Evolutionary conservation across 1,140 invertebrate species (phyloP), one percentile per base, ranked within the genome.

Genomic region (Portunus trituberculatus): DNA sequence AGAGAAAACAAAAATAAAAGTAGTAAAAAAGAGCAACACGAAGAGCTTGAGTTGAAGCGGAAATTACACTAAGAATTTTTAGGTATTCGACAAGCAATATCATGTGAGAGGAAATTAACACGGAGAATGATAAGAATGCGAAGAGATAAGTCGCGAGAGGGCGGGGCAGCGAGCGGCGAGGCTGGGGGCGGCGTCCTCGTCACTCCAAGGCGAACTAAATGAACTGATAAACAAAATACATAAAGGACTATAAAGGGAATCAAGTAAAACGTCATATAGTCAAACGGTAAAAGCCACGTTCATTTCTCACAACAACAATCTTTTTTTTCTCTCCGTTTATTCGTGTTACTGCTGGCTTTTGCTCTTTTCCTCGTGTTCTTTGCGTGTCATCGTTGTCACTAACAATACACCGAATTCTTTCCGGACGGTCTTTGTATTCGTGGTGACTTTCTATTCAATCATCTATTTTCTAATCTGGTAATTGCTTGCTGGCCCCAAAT

Each of bases 381-480:
- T 59, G 52, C 52, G 52, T 59, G 52, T 59, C 52, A 14, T 59
- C 52, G 52, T 59, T 59, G 12, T 14, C 10, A 59, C 52, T 59
- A 59, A 59, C 52, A 59, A 59, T 59, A 20, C 16, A 59, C 16
- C 52, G 52, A 59, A 20, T 59, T 59, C 52, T 59, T 59, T 59
- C 52, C 52, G 16, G 52, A 0, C 67, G n/a, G 67, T 76, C 67
- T n/a, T 88, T 45, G 45, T 91, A 7, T 45, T 91, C 83, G 20
- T n/a, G 87, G 84, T 87, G 29, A 94, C 67, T 90, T 84, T 94
- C 46, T 84, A 59, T 94, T 94, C 93, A 94, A 94, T 94, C 93
- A 94, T 94, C 88, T 94, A 91, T 91, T 94, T 91, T 94, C 93
- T 94, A 94, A 94, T 94, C 31, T 88, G 59, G 88, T 94, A 94